These are phyloP conservation scores for Drosophila borborema DNA, from an alignment of 2,888 invertebrate genomes.

Conservation along the genomic window DNA sequence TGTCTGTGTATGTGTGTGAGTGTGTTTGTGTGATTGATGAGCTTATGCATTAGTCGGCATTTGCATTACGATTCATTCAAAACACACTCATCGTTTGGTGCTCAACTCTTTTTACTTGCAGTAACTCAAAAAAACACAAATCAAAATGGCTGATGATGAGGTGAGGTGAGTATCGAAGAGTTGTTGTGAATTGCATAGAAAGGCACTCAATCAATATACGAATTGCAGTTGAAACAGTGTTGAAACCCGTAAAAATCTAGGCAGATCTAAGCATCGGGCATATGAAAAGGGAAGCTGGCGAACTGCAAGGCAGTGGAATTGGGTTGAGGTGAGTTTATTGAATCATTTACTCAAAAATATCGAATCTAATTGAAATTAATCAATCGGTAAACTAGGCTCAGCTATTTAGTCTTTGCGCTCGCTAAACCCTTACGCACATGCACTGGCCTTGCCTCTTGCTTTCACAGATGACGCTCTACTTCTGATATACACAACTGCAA, in stretches of 20 bases:
- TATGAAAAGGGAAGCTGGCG: neutral
- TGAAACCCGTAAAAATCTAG: neutral
- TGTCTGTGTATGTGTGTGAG: slow-evolving; percentile 8
- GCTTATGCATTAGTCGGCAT: slow-evolving; percentile 24
- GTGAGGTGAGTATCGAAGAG: slow-evolving; percentile 91
- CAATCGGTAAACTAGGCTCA: slow-evolving; percentile 2
- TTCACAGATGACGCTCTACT: slow-evolving; percentile 54
- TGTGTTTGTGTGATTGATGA: slow-evolving; percentile 24
- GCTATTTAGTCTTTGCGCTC: slow-evolving; percentile 5
- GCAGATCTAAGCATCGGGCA: neutral
- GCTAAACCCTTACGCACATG: slow-evolving; percentile 3
- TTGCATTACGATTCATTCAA: slow-evolving; percentile 32
- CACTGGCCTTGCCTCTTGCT: slow-evolving; percentile 45
- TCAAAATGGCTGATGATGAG: slow-evolving; percentile 96
- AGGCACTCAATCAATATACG: neutral
- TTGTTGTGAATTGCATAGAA: neutral
- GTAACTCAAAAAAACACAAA: slow-evolving; percentile 84
- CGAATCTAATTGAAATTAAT: neutral
- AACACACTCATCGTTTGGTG: slow-evolving; percentile 19
- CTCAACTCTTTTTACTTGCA: slow-evolving; percentile 60
- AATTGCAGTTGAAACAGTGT: slow-evolving; percentile 34
- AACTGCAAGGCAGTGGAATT: neutral
- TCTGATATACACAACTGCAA: slow-evolving; percentile 18
- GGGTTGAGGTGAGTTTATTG: slow-evolving; percentile 39
- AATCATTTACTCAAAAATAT: neutral